Percentiles rank a stretch among this genome's conserved stretches.
phyloP scores from a whole-genome alignment of 2,888 invertebrate species.

The Morpho deidamia region DNA sequence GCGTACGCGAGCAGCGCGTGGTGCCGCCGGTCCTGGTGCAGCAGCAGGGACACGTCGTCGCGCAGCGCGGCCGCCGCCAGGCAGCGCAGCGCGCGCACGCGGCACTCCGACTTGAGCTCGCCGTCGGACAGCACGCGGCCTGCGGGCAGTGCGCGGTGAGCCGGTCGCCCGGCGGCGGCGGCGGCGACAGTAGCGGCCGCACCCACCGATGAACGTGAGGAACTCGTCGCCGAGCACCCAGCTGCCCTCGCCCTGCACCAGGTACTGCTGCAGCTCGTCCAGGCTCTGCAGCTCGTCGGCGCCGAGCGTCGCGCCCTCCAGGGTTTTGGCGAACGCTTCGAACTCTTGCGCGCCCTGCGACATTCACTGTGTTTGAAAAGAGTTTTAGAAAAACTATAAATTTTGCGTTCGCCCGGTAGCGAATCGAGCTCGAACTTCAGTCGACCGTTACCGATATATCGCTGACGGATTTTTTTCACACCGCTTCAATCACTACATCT shows the following conservation, averaged over 20 bases:
- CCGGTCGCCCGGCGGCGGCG: no score
- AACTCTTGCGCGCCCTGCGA: conserved; percentile 84
- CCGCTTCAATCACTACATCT: no score
- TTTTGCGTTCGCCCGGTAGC: no score
- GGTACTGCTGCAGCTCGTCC: conserved; percentile 91
- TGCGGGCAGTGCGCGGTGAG: background rate
- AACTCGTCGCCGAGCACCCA: conserved; percentile 96
- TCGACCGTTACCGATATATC: no score
- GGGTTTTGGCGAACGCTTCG: conserved; percentile 82
- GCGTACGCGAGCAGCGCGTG: conserved; percentile 94
- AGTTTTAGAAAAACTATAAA: no score
- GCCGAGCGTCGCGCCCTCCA: conserved; percentile 83
- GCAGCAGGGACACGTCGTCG: conserved; percentile 91
- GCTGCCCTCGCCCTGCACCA: conserved; percentile 92
- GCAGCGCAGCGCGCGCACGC: conserved; percentile 83
- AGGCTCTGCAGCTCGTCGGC: conserved; percentile 87
- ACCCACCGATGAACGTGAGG: conserved; percentile 85
- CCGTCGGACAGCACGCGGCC: conserved; percentile 81
- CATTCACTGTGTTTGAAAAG: background rate
- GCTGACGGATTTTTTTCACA: no score
- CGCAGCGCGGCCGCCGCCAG: conserved; percentile 88
- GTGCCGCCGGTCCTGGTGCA: conserved; percentile 93
- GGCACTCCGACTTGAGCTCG: conserved; percentile 76
- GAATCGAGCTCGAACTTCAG: no score
- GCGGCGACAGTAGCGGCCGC: no score